Evolutionary conservation across 1,140 invertebrate genomes (phyloP).

Genomic region (Oreohelix idahoensis): DNA sequence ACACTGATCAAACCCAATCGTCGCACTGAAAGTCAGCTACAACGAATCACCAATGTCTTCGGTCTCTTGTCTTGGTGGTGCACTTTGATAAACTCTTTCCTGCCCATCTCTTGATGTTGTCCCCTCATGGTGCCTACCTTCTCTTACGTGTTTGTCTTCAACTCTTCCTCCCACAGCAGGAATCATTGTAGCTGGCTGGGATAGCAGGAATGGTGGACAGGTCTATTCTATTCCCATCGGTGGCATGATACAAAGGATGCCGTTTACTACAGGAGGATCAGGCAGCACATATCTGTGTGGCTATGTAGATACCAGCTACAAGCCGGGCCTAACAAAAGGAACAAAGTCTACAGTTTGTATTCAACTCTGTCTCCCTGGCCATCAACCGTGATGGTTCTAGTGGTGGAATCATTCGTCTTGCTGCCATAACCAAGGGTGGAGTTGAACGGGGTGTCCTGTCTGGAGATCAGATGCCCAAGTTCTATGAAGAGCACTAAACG

Average conservation of each 20-base stretch:
- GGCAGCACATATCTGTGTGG: constrained; percentile 98
- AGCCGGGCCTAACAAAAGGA: constrained; percentile 87
- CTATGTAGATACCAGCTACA: constrained; percentile 92
- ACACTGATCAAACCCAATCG: neutral
- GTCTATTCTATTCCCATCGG: constrained; percentile 92
- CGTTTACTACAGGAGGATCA: constrained; percentile 92
- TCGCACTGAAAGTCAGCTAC: neutral
- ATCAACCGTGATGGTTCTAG: constrained; percentile 95
- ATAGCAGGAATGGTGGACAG: constrained; percentile 88
- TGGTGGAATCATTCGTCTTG: constrained; percentile 92
- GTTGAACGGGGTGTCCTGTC: constrained; percentile 65
- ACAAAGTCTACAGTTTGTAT: constrained; percentile 87
- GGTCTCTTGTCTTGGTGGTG: too few relatives aligned
- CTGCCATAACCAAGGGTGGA: constrained; percentile 87
- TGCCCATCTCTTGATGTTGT: too few relatives aligned
- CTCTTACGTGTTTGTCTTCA: too few relatives aligned
- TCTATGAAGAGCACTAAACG: constrained; percentile 70
- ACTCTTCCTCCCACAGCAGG: constrained; percentile 93
- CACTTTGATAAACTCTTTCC: too few relatives aligned
- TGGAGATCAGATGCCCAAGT: constrained; percentile 78
- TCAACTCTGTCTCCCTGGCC: constrained; percentile 88
- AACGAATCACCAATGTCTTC: too few relatives aligned
- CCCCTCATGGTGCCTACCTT: constrained; percentile 92
- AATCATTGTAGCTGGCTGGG: constrained; percentile 89
- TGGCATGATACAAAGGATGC: constrained; percentile 92